Evolutionary conservation across 1,140 invertebrate species (phyloP).

Genomic region (Trachymyrmex cornetzi): DNA sequence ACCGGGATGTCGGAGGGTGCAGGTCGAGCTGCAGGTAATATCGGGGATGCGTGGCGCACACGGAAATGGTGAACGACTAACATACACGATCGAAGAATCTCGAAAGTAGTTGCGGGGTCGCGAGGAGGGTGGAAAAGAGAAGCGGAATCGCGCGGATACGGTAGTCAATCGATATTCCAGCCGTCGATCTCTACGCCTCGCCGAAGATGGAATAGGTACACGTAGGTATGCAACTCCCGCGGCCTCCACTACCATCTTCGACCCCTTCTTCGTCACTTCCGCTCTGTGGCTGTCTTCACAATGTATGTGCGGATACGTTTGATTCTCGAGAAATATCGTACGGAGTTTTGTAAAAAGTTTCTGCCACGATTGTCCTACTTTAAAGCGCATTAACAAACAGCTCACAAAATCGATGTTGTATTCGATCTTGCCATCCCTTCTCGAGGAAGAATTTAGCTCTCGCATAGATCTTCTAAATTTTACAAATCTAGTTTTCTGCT

Average conservation of each 20-base stretch:
- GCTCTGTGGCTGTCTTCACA: constrained; percentile 46
- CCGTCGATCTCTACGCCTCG: constrained; percentile 70
- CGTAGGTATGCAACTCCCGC: constrained; percentile 67
- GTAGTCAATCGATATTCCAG: constrained; percentile 75
- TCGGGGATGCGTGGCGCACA: not conserved
- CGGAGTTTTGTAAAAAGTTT: constrained; percentile 32
- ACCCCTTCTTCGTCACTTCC: constrained; percentile 22
- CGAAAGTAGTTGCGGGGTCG: constrained; percentile 25
- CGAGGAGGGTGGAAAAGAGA: not conserved
- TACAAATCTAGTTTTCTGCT: not conserved
- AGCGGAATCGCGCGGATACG: constrained; percentile 57
- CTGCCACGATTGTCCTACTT: constrained; percentile 26
- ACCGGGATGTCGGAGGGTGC: constrained; percentile 59
- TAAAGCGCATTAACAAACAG: constrained; percentile 17
- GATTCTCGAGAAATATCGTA: constrained; percentile 33
- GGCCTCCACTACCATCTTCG: constrained; percentile 46
- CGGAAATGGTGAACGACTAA: constrained; percentile 59
- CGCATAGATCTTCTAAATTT: not conserved
- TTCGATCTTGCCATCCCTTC: not conserved
- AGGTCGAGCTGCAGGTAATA: not conserved
- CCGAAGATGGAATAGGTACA: constrained; percentile 70
- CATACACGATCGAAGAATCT: constrained; percentile 68
- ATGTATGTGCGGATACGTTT: constrained; percentile 32
- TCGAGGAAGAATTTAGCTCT: not conserved
- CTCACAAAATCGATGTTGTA: not conserved